Evolutionary conservation across 2,888 invertebrate genomes (phyloP).

Genomic region (Kuschelorhynchus macadamiae): DNA sequence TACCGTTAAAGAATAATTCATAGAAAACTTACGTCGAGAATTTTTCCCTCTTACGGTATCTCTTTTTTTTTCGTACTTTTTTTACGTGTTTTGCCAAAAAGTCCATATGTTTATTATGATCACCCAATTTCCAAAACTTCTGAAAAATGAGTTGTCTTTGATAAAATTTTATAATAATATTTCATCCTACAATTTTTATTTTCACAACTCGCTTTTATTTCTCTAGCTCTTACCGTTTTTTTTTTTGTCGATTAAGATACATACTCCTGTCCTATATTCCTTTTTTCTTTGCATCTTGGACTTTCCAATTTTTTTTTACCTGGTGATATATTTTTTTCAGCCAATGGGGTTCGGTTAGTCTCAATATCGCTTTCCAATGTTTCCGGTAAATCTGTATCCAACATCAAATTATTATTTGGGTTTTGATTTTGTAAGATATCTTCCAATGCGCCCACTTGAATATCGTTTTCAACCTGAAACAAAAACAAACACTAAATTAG

Average conservation of each 20-base stretch:
- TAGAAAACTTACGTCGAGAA: constrained; percentile 13
- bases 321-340: constrained; percentile 12
- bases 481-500: constrained; percentile 6
- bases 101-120: constrained; percentile 14
- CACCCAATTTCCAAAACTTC: constrained; percentile 19
- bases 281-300: constrained; percentile 18
- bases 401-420: constrained; percentile 2
- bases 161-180: constrained; percentile 17
- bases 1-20: constrained; percentile 15
- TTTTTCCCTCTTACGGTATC: constrained; percentile 13
- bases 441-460: not conserved
- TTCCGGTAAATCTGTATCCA: no score
- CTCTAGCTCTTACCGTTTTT: constrained; percentile 11
- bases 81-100: constrained; percentile 18
- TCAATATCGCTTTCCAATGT: constrained; percentile 2
- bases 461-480: constrained; percentile 12
- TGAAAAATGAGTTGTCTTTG: constrained; percentile 16
- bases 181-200: constrained; percentile 24
- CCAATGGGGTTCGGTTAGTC: constrained; percentile 9
- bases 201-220: constrained; percentile 23
- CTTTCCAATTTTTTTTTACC: constrained; percentile 17
- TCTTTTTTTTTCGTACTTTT: constrained; percentile 13
- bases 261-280: constrained; percentile 24
- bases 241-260: constrained; percentile 1
- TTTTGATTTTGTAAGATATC: constrained; percentile 2